Evolutionary conservation across 2,888 invertebrate species (phyloP), one percentile per base, ranked within the genome.

Genomic region (Trichopoda pennipes): DNA sequence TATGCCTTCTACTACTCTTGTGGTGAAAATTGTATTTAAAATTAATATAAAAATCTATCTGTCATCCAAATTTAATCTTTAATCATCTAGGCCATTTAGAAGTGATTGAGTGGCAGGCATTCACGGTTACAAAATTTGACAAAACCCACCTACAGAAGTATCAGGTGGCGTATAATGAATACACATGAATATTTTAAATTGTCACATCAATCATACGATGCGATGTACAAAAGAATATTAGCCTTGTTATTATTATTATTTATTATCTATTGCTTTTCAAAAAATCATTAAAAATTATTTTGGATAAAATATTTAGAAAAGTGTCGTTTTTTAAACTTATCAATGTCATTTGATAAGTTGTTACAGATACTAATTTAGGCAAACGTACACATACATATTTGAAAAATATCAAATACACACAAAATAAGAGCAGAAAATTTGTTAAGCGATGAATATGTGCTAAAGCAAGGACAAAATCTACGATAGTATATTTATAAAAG

Each of bases 401-500:
- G 2, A 21, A 23, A n/a, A 23, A 0, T 16, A 49, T 32, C 56
- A 47, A 17, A 47, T n/a, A 44, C 23, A 61, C 16, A 16, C 58
- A 38, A 32, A 56, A 63, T 35, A 76, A 23, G 19, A 61, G n/a
- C 19, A 38, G 3, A 42, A 58, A 56, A 66, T 28, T 55, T 53
- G 66, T 73, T 79, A 58, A 73, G 60, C 73, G 60, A 32, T 55
- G 68, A 68, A 58, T 68, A 21, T 21, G 12, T 53, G 32, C 17
- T 14, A 14, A 10, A 21, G 51, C 78, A 82, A 82, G 82, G 82
- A 55, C 75, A 82, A 66, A 75, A 82, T 70, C 49, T 82, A 55
- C 79, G 79, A 81, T 81, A 77, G 16, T 68, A 51, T 32, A 32
- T 49, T 12, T 35, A 51, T 38, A 3, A 4, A 44, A 21, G 56